Base-by-base conservation (phyloP, 2,797 vertebrate genomes). In the Columba guinea region DNA sequence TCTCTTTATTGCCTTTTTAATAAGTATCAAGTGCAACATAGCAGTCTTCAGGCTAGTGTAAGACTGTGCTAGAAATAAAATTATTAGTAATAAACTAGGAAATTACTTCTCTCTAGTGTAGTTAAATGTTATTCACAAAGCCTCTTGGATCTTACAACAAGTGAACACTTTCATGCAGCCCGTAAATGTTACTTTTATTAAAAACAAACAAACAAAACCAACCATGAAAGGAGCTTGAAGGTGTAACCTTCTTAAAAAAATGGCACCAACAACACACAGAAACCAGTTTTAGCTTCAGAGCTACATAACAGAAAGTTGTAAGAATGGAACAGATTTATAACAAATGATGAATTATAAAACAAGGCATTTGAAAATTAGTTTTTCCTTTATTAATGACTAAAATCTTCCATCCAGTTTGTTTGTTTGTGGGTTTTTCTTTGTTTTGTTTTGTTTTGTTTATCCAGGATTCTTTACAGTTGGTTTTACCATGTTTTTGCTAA, bases 51-150 rank as follows among this genome's bases (percentile, higher is more conserved):
- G 48, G 58, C 39, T 48, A 67, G 62, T 20, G 6, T 93, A 69
- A 80, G 73, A 89, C 78, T 74, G 13, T 90, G 59, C 82, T 96
- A 91, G 87, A 89, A 96, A 86, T 80, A 89, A 87, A 91, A 74
- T 74, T 77, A 32, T 90, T 92, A 79, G 49, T 70, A 81, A 81
- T 89, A 93, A 96, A 88, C 75, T 68, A 83, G 87, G 67, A 91
- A 95, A 79, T 83, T 59, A n/a, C n/a, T 85, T 94, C 52, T 84
- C 41, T 96, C 39, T 70, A 26, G 13, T 76, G 51, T 37, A 26
- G 41, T 86, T 95, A 37, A n/a, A 18, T 74, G 24, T 51, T 80
- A 62, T 71, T 93, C 75, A 64, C 41, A 67, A 79, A 74, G 14
- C 22, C n/a, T 64, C 56, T 26, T 74, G 28, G 48, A 23, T 37